Evolutionary conservation across 2,113 vertebrate genomes (phyloP).

Genomic region (Falcunculus frontatus): DNA sequence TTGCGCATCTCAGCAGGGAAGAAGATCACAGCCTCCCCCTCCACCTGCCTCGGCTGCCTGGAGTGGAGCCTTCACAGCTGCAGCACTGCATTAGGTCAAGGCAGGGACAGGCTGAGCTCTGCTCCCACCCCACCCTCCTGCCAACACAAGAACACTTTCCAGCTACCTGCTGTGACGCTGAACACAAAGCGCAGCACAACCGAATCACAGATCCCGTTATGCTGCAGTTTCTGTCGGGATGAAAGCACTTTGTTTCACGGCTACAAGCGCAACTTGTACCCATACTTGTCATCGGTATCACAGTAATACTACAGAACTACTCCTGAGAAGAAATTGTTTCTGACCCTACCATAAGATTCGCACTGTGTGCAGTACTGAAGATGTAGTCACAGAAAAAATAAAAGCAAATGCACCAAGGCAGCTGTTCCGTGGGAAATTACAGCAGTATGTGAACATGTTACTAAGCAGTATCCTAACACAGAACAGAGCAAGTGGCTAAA

Average conservation of each 20-base stretch:
- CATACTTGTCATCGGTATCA: neutral
- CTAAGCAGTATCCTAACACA: neutral
- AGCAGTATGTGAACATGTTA: neutral
- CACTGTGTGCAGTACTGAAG: neutral
- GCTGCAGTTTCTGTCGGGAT: neutral
- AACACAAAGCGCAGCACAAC: neutral
- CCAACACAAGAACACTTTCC: neutral
- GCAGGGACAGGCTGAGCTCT: neutral
- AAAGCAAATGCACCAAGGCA: neutral
- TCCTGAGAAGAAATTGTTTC: neutral
- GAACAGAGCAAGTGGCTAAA: neutral
- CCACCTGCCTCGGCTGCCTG: neutral
- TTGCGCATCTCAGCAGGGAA: neutral
- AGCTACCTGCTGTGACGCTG: fast-evolving
- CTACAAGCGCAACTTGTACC: neutral
- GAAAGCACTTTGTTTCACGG: neutral
- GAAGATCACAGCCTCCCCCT: neutral
- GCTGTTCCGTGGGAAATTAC: neutral
- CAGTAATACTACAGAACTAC: neutral
- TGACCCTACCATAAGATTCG: neutral
- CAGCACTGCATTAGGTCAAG: neutral
- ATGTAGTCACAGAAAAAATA: neutral
- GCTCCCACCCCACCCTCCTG: neutral
- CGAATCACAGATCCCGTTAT: neutral
- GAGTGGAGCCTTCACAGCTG: neutral